Evolutionary conservation across 92 coral and sea anemone species (phyloP).

Genomic region (Montipora capitata): DNA sequence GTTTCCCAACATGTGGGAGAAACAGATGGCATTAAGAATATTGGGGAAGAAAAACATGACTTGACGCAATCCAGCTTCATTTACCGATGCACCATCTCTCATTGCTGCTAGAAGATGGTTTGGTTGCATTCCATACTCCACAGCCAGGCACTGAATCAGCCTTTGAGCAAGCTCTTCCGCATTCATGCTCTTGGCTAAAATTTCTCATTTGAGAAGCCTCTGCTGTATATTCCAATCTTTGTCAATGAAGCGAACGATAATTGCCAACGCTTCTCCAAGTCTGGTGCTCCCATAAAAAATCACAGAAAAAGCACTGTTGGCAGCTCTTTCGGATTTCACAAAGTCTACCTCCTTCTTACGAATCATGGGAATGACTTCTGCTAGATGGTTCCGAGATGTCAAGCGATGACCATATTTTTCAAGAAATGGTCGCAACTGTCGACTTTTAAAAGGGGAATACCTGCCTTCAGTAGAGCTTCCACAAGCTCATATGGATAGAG

Average conservation of each 20-base stretch:
- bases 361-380: slow-evolving; percentile 71
- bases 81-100: slow-evolving; percentile 84
- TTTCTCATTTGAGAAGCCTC: slow-evolving; percentile 63
- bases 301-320: slow-evolving; percentile 71
- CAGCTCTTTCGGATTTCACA: slow-evolving; percentile 72
- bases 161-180: slow-evolving; percentile 71
- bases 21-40: too few relatives aligned
- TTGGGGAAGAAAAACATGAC: too few relatives aligned
- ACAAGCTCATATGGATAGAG: slow-evolving; percentile 77
- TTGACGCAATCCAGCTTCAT: slow-evolving; percentile 63
- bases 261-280: slow-evolving; percentile 6
- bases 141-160: slow-evolving; percentile 74
- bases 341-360: slow-evolving; percentile 76
- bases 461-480: slow-evolving; percentile 62
- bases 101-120: slow-evolving; percentile 73
- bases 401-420: slow-evolving; percentile 39
- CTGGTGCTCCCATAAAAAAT: slow-evolving; percentile 81
- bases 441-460: neutral
- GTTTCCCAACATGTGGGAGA: too few relatives aligned
- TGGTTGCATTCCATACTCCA: slow-evolving; percentile 67
- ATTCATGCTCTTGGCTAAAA: slow-evolving; percentile 71
- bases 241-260: slow-evolving; percentile 71
- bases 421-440: too few relatives aligned
- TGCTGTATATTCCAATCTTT: neutral
- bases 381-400: slow-evolving; percentile 68